Base-by-base conservation (phyloP, 1,140 invertebrate species). In the Amyelois transitella region DNA sequence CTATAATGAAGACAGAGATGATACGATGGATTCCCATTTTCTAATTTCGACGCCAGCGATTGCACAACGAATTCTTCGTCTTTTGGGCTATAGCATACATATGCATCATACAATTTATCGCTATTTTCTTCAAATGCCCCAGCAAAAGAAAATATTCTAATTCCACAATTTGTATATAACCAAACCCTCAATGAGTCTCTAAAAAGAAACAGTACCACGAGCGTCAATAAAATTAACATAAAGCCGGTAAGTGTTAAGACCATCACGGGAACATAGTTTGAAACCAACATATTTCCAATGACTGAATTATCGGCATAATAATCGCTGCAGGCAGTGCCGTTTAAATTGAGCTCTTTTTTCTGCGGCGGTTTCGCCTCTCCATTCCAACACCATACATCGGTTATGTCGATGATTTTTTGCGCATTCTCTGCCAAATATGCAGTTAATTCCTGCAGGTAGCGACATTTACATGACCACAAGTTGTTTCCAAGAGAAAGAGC, bases 11-110 rank as follows among this genome's bases (percentile, higher is more conserved):
- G 91, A 80, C 96, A 98, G 17, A 98, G 90, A 43, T 96, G 92
- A 61, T 96, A 96, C 1, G 91, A 89, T 0, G 91, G 92, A 28
- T 89, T 88, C 1, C 92, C 93, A 57, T 94, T 93, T 81, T 99
- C 97, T 49, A 99, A 81, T 69, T 96, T 95, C 1, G 92, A 92
- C 1, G 94, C 94, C 38, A 98, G 90, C 6, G 94, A 94, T 64
- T 96, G 94, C 20, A 95, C 89, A 0, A 98, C 94, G 75, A 97
- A 96, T 73, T 96, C 93, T 71, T 97, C 95, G 85, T 98, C 97
- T 83, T 97, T 96, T 17, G 95, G 94, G 59, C 95, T 96, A 88
- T 98, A 98, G 58, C 96, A 94, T 2, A 98, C 93, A 81, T 97
- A 98, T 28, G 95, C 96, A 77, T 98, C 97, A 84, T 96, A 98